These are phyloP conservation scores for Tineola bisselliella DNA, from an alignment of 2,888 invertebrate genomes.

Conservation along the genomic window DNA sequence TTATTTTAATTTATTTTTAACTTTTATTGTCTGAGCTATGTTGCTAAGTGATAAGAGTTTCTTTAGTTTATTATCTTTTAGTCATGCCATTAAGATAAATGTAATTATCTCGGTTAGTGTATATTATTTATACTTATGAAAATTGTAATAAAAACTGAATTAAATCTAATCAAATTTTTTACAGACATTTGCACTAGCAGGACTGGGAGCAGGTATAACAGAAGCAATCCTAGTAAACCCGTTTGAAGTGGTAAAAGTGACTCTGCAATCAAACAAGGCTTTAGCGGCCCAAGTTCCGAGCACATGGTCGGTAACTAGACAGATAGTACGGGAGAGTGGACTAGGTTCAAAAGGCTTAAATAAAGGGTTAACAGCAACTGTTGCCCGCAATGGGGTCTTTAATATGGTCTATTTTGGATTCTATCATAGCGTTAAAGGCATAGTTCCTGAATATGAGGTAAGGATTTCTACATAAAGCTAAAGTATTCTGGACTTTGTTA, in stretches of 20 bases:
- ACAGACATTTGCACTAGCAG: slow-evolving; percentile 89
- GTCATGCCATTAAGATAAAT: too few relatives aligned
- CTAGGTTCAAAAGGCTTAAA: slow-evolving; percentile 83
- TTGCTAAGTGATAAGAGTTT: not conserved
- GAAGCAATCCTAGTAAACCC: slow-evolving; percentile 93
- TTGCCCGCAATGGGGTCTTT: slow-evolving; percentile 89
- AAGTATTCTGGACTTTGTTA: too few relatives aligned
- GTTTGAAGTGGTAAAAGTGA: slow-evolving; percentile 96
- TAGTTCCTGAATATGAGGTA: slow-evolving; percentile 73
- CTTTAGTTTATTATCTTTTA: not conserved
- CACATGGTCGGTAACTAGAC: slow-evolving; percentile 81
- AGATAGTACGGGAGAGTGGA: slow-evolving; percentile 80
- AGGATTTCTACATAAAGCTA: too few relatives aligned
- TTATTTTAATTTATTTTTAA: not conserved
- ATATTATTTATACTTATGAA: too few relatives aligned
- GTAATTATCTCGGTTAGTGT: too few relatives aligned
- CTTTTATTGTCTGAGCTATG: not conserved
- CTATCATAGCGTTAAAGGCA: slow-evolving; percentile 89
- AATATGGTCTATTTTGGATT: slow-evolving; percentile 96
- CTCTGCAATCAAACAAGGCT: slow-evolving; percentile 78
- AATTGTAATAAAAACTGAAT: not conserved
- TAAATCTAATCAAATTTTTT: too few relatives aligned
- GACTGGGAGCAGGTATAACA: slow-evolving; percentile 88
- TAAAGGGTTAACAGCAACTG: slow-evolving; percentile 89
- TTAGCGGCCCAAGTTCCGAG: slow-evolving; percentile 73